A percentile compares a stretch with the other conserved stretches of the same genome.
Evolutionary conservation across 2,888 invertebrate genomes (phyloP).

Genomic region (Thysanoteuthis rhombus): DNA sequence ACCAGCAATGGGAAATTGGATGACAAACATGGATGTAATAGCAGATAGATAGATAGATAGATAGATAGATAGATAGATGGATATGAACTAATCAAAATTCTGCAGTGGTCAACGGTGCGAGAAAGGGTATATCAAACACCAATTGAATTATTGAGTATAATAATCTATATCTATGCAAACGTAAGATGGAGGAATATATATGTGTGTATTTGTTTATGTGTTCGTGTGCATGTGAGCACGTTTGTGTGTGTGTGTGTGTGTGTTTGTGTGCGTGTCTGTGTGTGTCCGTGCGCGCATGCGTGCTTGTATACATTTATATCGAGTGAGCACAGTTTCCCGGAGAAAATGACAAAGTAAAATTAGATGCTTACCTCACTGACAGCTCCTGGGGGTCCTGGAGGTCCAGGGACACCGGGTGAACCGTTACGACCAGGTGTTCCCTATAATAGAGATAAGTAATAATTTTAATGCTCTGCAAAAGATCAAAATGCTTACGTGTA

Average conservation of each 20-base stretch:
- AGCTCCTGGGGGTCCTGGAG: constrained; percentile 50
- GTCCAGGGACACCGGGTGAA: constrained; percentile 50
- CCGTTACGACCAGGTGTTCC: constrained; percentile 50
- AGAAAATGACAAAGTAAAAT: not conserved
- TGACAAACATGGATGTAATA: not conserved
- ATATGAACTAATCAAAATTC: not conserved
- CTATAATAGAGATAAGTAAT: constrained; percentile 35
- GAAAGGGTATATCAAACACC: too few species aligned
- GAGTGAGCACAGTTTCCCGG: too few species aligned
- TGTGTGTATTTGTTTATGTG: not conserved
- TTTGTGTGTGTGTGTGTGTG: too few species aligned
- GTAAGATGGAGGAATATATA: not conserved
- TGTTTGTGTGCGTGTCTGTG: too few species aligned
- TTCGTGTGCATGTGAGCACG: too few species aligned
- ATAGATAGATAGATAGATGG: not conserved
- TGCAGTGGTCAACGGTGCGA: too few species aligned
- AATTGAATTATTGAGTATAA: too few species aligned
- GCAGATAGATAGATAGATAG: constrained; percentile 13
- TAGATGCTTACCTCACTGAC: constrained; percentile 46
- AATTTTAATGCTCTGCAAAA: not conserved
- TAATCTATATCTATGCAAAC: too few species aligned
- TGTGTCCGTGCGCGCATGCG: not conserved
- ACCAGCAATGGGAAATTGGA: too few species aligned
- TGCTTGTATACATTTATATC: not conserved
- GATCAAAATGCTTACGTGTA: not conserved